These are phyloP conservation scores for Sebastes miniatus DNA, from an alignment of 2,797 vertebrate species.

Conservation along the genomic window DNA sequence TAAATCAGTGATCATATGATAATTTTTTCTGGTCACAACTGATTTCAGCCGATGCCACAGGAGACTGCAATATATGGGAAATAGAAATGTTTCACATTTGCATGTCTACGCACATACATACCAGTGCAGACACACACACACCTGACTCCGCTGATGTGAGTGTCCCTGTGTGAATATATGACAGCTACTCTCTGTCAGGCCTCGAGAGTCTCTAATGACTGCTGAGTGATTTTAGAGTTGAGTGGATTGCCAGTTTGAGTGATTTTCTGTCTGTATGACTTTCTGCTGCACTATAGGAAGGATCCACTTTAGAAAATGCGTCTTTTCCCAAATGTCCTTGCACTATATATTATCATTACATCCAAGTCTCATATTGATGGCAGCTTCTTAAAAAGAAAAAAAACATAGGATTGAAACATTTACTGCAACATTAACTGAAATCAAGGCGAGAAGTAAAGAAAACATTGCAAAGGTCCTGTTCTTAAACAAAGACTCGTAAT, in stretches of 20 bases:
- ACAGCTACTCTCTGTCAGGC: slow-evolving; percentile 62
- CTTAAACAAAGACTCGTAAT: not conserved
- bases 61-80: not conserved
- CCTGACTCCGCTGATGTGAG: slow-evolving; percentile 34
- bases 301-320: slow-evolving; percentile 57
- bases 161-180: slow-evolving; percentile 57
- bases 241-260: slow-evolving; percentile 71
- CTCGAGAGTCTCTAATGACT: slow-evolving; percentile 68
- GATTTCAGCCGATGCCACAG: not conserved
- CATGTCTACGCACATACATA: slow-evolving; percentile 7
- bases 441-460: slow-evolving; percentile 3
- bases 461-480: not conserved
- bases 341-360: slow-evolving; percentile 20
- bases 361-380: not conserved
- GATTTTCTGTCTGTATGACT: slow-evolving; percentile 60
- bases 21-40: not conserved
- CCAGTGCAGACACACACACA: not conserved
- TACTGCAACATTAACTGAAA: slow-evolving; percentile 24
- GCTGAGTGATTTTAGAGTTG: slow-evolving; percentile 70
- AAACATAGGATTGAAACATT: slow-evolving; percentile 10
- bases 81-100: slow-evolving; percentile 26
- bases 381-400: not conserved
- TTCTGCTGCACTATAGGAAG: slow-evolving; percentile 34
- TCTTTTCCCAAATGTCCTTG: slow-evolving; percentile 31
- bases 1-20: not conserved